phyloP scores from a whole-genome alignment of 1,140 invertebrate genomes.

The Diprion similis region DNA sequence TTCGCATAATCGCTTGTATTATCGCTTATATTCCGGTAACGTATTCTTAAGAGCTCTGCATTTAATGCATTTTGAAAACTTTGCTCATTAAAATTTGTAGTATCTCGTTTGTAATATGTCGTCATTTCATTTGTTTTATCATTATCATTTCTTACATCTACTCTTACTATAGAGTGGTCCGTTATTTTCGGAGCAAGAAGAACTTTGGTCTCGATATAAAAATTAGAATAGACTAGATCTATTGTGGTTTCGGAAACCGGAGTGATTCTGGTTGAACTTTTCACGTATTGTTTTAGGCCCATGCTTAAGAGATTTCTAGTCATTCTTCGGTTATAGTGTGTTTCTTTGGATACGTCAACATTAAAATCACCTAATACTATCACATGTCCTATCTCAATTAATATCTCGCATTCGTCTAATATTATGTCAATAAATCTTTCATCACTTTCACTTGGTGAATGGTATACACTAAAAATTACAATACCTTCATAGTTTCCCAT shows the following conservation, averaged over 20 bases:
- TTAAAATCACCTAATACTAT: slow-evolving; percentile 30
- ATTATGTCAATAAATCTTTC: slow-evolving; percentile 20
- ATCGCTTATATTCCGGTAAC: not conserved
- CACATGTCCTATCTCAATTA: slow-evolving; percentile 21
- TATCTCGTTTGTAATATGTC: not conserved
- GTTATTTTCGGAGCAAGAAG: slow-evolving; percentile 19
- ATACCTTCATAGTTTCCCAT: not conserved
- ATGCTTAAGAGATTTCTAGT: slow-evolving; percentile 9
- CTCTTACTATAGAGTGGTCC: slow-evolving; percentile 13
- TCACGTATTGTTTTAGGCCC: slow-evolving; percentile 25
- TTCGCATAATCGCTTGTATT: not conserved
- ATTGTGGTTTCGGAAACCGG: slow-evolving; percentile 18
- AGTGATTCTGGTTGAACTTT: slow-evolving; percentile 23
- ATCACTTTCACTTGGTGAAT: slow-evolving; percentile 18
- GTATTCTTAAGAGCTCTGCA: no score
- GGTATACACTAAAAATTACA: slow-evolving; percentile 16
- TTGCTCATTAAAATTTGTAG: not conserved
- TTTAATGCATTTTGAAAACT: slow-evolving; percentile 7
- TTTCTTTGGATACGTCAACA: slow-evolving; percentile 18
- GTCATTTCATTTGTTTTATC: not conserved
- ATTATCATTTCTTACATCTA: not conserved
- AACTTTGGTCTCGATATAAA: slow-evolving; percentile 16
- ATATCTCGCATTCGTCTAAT: slow-evolving; percentile 16
- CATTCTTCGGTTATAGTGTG: slow-evolving; percentile 25
- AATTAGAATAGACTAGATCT: slow-evolving; percentile 24